Evolutionary conservation across 2,113 vertebrate species (phyloP).

Genomic region (Tachuris rubrigastra): DNA sequence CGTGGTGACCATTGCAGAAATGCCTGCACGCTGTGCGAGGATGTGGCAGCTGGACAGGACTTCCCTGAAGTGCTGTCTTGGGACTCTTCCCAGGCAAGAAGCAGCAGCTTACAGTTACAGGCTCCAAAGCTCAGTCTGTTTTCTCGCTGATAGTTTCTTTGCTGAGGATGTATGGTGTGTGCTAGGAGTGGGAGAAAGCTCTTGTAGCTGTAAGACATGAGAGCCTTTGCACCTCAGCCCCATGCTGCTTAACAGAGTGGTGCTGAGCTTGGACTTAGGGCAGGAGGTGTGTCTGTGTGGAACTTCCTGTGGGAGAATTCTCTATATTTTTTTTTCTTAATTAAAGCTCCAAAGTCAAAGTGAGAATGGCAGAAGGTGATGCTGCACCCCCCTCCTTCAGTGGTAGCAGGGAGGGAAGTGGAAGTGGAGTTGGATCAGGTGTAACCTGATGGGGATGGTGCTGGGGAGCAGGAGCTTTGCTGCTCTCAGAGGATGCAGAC

Average conservation of each 20-base stretch:
- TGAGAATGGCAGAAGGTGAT: neutral
- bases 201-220: neutral
- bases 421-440: neutral
- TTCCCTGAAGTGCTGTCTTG: neutral
- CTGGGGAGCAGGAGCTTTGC: neutral
- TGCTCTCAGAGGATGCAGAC: neutral
- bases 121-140: neutral
- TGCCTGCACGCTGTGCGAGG: accelerated
- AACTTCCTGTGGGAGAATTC: neutral
- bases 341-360: neutral
- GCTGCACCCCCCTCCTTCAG: neutral
- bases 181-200: neutral
- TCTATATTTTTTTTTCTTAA: neutral
- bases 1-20: accelerated
- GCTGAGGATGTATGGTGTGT: neutral
- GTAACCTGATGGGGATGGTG: neutral
- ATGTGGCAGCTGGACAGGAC: neutral
- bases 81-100: neutral
- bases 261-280: neutral
- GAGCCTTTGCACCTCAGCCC: neutral
- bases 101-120: accelerated
- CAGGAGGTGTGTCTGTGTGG: neutral
- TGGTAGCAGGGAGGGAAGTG: neutral
- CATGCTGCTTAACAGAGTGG: neutral
- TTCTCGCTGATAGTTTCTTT: neutral